Evolutionary conservation across 2,888 invertebrate genomes (phyloP).

Genomic region (Epistrophe eligans): DNA sequence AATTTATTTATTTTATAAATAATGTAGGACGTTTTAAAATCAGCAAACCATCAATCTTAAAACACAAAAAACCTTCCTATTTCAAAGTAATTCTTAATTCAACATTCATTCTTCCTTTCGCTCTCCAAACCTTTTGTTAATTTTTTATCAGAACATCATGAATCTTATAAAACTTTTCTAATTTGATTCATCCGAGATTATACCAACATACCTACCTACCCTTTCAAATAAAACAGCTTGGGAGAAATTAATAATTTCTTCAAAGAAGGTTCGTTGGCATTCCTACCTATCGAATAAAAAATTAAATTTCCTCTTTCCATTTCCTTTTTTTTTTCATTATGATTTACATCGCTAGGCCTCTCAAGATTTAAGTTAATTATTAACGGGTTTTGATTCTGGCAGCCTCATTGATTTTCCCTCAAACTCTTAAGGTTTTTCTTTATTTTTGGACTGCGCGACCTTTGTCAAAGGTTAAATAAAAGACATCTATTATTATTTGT

Average conservation of each 20-base stretch:
- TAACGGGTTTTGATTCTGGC: slow-evolving; percentile 21
- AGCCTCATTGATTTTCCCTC: slow-evolving; percentile 24
- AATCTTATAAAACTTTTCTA: slow-evolving; percentile 2
- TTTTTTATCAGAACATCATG: not conserved
- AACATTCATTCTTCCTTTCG: not conserved
- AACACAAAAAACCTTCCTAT: no score
- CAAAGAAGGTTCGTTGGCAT: not conserved
- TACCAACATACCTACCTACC: not conserved
- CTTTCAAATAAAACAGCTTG: not conserved
- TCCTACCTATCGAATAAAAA: not conserved
- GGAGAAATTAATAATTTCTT: slow-evolving; percentile 7
- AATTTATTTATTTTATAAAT: no score
- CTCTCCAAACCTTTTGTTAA: not conserved
- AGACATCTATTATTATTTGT: not conserved
- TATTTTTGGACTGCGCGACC: slow-evolving; percentile 26
- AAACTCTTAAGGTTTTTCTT: not conserved
- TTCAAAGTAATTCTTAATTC: not conserved
- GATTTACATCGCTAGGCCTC: slow-evolving; percentile 5
- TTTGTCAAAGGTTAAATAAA: slow-evolving; percentile 22
- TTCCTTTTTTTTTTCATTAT: not conserved
- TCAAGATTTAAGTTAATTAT: slow-evolving; percentile 23
- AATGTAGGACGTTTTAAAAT: no score
- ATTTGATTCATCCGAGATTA: not conserved
- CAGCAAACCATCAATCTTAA: no score
- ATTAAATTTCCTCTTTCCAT: not conserved